Evolutionary conservation across 2,113 vertebrate species (phyloP), one percentile per base, ranked within the genome.

Genomic region (Collichthys lucidus): DNA sequence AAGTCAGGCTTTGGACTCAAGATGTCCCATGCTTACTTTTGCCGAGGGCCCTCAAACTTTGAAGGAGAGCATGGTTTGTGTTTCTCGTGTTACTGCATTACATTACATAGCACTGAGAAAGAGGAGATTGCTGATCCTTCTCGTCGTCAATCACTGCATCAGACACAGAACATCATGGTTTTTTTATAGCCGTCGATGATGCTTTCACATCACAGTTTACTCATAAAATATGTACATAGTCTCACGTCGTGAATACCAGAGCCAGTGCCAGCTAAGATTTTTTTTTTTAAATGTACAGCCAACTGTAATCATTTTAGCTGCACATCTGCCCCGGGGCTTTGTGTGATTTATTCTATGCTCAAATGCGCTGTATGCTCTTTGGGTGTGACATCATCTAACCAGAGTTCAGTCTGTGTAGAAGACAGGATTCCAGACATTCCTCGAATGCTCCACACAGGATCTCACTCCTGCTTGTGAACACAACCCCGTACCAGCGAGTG

Each of bases 391-490:
- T 93, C 92, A 93, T 83, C 46, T 16, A 11, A 15, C 22, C 69
- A 64, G 66, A 79, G 84, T 62, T 81, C 74, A 82, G 85, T 29
- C 77, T 12, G 75, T 63, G 57, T 47, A 68, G 73, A 85, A 79
- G 84, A 78, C 69, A 80, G 86, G 89, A 93, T 92, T 88, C 90
- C 89, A 86, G 57, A 79, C 91, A 94, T 93, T 94, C 90, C 88
- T 85, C 17, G 79, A 90, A 92, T 92, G 82, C 86, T 88, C 83
- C 82, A 88, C 87, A 86, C 78, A 87, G 91, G 91, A 89, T 92
- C 90, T 89, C 69, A 77, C 88, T 85, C 77, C 89, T 85, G 86
- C 89, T 69, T 89, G 91, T 80, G 88, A 93, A 92, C 91, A 81
- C 86, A 85, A 78, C 52, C 66, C 78, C 3, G 56, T 11, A 50